These are phyloP conservation scores for Mesitornis unicolor DNA, from an alignment of 2,113 vertebrate species.

Conservation along the genomic window DNA sequence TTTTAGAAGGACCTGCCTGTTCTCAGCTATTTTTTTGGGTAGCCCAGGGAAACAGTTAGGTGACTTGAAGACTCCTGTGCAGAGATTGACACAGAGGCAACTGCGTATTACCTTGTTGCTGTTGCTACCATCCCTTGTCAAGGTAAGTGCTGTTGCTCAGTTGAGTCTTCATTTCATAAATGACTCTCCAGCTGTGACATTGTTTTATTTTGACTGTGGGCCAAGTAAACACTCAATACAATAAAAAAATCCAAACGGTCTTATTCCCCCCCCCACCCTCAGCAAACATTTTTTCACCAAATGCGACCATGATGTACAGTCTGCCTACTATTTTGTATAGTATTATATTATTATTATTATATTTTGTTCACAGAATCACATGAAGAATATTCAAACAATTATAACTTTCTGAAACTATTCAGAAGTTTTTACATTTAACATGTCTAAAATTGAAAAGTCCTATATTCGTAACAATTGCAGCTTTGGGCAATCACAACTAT, in stretches of 20 bases:
- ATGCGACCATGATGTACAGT: neutral
- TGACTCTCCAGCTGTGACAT: neutral
- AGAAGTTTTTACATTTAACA: neutral
- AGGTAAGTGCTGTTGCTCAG: neutral
- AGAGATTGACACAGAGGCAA: neutral
- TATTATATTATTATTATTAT: neutral
- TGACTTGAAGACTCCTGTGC: neutral
- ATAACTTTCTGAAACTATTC: neutral
- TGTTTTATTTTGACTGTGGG: neutral
- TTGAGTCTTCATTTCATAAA: neutral
- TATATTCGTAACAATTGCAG: neutral
- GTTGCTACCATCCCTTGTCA: neutral
- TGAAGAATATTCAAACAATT: neutral
- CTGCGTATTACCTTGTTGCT: neutral
- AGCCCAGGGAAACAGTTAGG: neutral
- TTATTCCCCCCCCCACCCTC: neutral
- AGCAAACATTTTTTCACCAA: neutral
- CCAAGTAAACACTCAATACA: neutral
- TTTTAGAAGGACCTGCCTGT: neutral
- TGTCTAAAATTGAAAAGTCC: neutral
- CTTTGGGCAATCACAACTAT: neutral
- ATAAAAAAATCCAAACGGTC: neutral
- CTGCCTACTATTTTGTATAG: neutral
- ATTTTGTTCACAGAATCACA: neutral
- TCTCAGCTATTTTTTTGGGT: neutral